Conservation (phyloP, 2,797 vertebrate species). For the Atherinosoma microstoma region DNA sequence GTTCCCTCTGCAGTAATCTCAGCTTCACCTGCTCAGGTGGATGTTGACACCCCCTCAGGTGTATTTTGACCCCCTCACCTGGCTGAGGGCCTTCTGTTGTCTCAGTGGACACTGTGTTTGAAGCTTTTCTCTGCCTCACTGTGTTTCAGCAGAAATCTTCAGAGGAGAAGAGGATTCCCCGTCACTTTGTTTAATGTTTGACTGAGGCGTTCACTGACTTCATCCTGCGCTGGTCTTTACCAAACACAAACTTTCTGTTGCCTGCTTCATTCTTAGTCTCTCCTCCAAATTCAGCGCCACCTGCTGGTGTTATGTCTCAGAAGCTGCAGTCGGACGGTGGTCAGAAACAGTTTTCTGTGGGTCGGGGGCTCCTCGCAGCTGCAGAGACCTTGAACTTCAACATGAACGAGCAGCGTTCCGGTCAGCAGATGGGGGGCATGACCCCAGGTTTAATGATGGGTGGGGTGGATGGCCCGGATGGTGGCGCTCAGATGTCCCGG, state of each 20-base stretch:
- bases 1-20: slow-evolving; percentile 46
- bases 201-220: slow-evolving; percentile 23
- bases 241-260: slow-evolving; percentile 13
- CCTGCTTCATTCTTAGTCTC: slow-evolving; percentile 61
- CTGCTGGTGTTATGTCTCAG: slow-evolving; percentile 81
- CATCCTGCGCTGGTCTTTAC: slow-evolving; percentile 36
- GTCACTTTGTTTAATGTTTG: slow-evolving; percentile 50
- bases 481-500: slow-evolving; percentile 62
- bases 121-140: slow-evolving; percentile 76
- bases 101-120: slow-evolving; percentile 50
- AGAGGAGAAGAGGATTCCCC: slow-evolving; percentile 71
- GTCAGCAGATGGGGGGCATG: slow-evolving; percentile 71
- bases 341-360: slow-evolving; percentile 83
- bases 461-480: slow-evolving; percentile 63
- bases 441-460: slow-evolving; percentile 66
- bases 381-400: slow-evolving; percentile 85
- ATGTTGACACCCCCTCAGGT: no score
- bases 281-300: slow-evolving; percentile 15
- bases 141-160: slow-evolving; percentile 81
- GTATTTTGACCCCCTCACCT: slow-evolving; percentile 16
- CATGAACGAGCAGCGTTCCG: slow-evolving; percentile 75
- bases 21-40: slow-evolving; percentile 20
- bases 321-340: slow-evolving; percentile 71
- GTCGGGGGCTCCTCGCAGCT: slow-evolving; percentile 83
- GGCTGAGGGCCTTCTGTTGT: slow-evolving; percentile 27